These are phyloP conservation scores for Periparus ater DNA, from an alignment of 2,797 vertebrate genomes.

Conservation along the genomic window DNA sequence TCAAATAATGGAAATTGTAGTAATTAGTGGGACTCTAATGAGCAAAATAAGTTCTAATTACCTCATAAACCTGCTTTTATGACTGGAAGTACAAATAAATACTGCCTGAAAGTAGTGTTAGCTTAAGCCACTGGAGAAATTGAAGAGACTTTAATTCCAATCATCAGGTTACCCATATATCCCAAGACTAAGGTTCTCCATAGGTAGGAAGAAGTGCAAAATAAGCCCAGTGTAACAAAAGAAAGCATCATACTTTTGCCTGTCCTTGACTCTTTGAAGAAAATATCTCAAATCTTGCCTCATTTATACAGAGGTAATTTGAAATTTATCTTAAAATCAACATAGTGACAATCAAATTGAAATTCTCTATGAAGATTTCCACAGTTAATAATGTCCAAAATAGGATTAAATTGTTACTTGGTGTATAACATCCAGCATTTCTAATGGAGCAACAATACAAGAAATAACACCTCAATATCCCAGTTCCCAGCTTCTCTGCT, in stretches of 20 bases:
- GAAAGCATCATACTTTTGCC: background rate
- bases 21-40: background rate
- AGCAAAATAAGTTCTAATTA: background rate
- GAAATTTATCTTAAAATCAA: background rate
- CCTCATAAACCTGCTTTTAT: conserved; percentile 6
- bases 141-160: background rate
- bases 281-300: background rate
- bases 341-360: background rate
- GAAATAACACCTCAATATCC: background rate
- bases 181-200: background rate
- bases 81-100: background rate
- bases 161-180: background rate
- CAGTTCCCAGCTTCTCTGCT: background rate
- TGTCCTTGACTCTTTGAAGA: background rate
- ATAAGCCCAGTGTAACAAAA: background rate
- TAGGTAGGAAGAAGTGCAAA: background rate
- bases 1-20: background rate
- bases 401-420: background rate
- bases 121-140: background rate
- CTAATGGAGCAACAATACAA: background rate
- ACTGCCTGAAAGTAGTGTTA: background rate
- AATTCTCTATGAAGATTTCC: background rate
- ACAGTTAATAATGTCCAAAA: background rate
- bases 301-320: background rate
- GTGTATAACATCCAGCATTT: background rate